Base-by-base conservation (phyloP, 2,888 invertebrate genomes). In the Pyralis farinalis region DNA sequence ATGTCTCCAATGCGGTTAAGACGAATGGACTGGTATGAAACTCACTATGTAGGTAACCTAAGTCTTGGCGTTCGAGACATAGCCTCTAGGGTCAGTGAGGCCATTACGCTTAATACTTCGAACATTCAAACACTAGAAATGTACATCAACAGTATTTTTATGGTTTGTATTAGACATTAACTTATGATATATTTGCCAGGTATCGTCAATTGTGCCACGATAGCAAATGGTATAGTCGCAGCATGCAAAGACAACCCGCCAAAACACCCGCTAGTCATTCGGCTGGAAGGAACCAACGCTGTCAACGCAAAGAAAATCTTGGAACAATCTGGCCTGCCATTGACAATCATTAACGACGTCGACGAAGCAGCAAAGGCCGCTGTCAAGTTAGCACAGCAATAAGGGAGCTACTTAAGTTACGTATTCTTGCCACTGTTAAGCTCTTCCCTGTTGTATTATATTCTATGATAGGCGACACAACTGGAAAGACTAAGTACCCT, bases 181-280 rank as follows among this genome's bases (percentile, higher is more conserved):
- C n/a, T n/a, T n/a, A n/a, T n/a, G n/a, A n/a, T n/a, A 16, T 16
- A 16, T 22, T 2, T 9, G 41, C 11, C 55, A 86, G 98, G 99
- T 40, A 99, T 99, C 71, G 99, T 99, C 0, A 98, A 99, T 84
- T 99, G 99, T 84, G 96, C 94, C 3, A 98, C 96, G 0, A 96
- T 99, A 60, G 99, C 99, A 0, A 96, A 95, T 64, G 99, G 99
- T 30, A 96, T 99, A 55, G 94, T 98, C 3, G 92, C 94, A 43
- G 98, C 99, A 1, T 94, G 95, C 53, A 94, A 93, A 71, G 93
- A 93, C 40, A 92, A 95, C 46, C 91, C 94, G 31, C 90, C 98
- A 0, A 92, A 93, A 62, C 92, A 98, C 43, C 99, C 99, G 0
- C 87, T 99, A 31, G 93, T 99, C 40, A 97, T 99, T 30, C 91